Base-by-base conservation (phyloP, 2,113 vertebrate genomes). In the Haliaeetus leucogaster region DNA sequence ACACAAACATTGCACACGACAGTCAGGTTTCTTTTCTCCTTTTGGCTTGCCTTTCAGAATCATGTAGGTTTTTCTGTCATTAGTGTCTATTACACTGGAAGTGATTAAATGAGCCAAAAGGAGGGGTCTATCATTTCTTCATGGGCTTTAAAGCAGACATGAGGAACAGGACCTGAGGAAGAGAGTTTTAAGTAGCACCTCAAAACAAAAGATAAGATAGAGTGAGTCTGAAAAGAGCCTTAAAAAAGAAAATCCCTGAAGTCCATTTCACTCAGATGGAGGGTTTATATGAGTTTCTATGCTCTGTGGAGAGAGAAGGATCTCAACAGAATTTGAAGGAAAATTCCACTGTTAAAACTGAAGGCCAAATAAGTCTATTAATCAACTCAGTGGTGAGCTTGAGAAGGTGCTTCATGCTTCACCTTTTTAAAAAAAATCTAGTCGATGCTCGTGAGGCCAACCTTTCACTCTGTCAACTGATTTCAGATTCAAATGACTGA, bases 401-500 rank as follows among this genome's bases (percentile, higher is more conserved):
- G 26, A 73, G 53, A 84, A 62, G 19, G 15, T 86, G 42, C 19
- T n/a, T 48, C 59, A 58, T 74, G 32, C 10, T 70, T 78, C 47
- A 62, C 7, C 18, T 92, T 68, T 72, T 91, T 55, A 21, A 5
- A 34, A n/a, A 89, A 74, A n/a, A 70, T 20, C 42, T 32, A 43
- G 25, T 52, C 34, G 76, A 21, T 80, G 26, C 19, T 97, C 83
- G 82, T 27, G 27, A 87, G 53, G 40, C 13, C 96, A 90, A 82
- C 16, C 30, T 86, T 86, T 82, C 80, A 81, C 16, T 85, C 56
- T 86, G 40, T 40, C 48, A 92, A 22, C 6, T 67, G 53, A 25
- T 65, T 95, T 88, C 87, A 96, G 79, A 90, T 90, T 43, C 62
- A 86, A 93, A 61, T 79, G n/a, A 70, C 45, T 67, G 80, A 72